Conservation (phyloP, 1,140 invertebrate genomes). For the Drosophila subobscura region DNA sequence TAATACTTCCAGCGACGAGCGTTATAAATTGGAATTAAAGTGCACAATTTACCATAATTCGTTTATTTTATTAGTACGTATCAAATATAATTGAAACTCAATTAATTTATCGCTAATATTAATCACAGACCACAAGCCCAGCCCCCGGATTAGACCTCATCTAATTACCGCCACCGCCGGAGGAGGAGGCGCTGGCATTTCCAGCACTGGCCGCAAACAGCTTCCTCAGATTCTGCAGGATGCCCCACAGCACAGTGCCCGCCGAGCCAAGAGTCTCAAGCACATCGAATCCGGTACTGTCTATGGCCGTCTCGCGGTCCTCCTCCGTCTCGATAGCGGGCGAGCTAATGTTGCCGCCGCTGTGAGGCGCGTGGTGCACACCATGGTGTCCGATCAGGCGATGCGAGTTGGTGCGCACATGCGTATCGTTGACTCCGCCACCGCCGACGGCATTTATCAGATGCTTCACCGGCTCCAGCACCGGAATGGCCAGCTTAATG, state of each 20-base stretch:
- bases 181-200: conserved; percentile 64
- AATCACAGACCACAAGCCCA: conserved; percentile 65
- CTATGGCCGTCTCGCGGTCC: conserved; percentile 71
- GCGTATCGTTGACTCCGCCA: conserved; percentile 65
- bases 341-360: conserved; percentile 44
- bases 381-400: conserved; percentile 57
- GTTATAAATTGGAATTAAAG: background rate
- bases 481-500: conserved; percentile 68
- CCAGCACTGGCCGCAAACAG: conserved; percentile 72
- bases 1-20: no score
- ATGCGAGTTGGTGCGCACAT: conserved; percentile 61
- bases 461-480: conserved; percentile 73
- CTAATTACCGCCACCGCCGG: conserved; percentile 54
- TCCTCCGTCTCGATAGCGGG: conserved; percentile 78
- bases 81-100: conserved; percentile 13
- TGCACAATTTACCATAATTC: conserved; percentile 8
- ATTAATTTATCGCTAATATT: conserved; percentile 51
- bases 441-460: conserved; percentile 70
- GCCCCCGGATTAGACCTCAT: background rate
- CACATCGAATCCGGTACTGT: conserved; percentile 70
- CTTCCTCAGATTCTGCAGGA: conserved; percentile 60
- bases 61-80: conserved; percentile 57
- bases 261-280: conserved; percentile 66
- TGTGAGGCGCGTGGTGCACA: conserved; percentile 55
- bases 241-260: conserved; percentile 50